These are phyloP conservation scores for Hydrozoanthus tunicans DNA, from an alignment of 64 coral and sea anemone genomes.

Conservation along the genomic window DNA sequence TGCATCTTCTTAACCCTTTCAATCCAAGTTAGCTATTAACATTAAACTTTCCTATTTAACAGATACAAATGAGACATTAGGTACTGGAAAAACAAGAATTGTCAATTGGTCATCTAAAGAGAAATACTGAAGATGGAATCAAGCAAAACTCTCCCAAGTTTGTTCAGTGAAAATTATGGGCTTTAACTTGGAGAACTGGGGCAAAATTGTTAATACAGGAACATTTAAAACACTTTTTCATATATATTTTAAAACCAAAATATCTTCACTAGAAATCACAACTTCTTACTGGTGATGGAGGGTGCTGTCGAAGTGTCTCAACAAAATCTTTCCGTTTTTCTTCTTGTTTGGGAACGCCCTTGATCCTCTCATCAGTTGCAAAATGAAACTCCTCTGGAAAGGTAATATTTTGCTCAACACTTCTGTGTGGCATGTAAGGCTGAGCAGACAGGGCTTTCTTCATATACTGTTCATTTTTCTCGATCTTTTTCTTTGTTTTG, in stretches of 20 bases:
- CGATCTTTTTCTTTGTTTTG: conserved; percentile 69
- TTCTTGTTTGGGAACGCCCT: conserved; percentile 52
- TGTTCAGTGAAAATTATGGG: too few relatives aligned
- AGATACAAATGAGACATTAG: too few relatives aligned
- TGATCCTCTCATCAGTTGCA: conserved; percentile 85
- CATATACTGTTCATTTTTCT: conserved; percentile 88
- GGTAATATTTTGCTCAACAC: conserved; percentile 75
- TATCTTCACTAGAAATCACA: background rate
- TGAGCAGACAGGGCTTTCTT: conserved; percentile 87
- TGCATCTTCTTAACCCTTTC: too few relatives aligned
- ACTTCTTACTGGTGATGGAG: conserved; percentile 86
- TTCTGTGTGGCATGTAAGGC: conserved; percentile 68
- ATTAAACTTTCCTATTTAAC: too few relatives aligned
- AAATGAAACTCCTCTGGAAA: conserved; percentile 92
- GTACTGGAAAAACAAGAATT: too few relatives aligned
- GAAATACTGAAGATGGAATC: too few relatives aligned
- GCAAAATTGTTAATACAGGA: background rate
- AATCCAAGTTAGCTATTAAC: too few relatives aligned
- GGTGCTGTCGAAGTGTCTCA: conserved; percentile 81
- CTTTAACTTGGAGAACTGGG: too few relatives aligned
- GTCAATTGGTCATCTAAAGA: too few relatives aligned
- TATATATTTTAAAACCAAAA: too few relatives aligned
- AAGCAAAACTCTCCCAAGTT: too few relatives aligned
- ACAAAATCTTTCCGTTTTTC: conserved; percentile 76
- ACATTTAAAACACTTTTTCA: background rate